Percentiles rank a stretch among this genome's conserved stretches.
Evolutionary conservation across 1,140 invertebrate genomes (phyloP).

Genomic region (Drosophila leontia): DNA sequence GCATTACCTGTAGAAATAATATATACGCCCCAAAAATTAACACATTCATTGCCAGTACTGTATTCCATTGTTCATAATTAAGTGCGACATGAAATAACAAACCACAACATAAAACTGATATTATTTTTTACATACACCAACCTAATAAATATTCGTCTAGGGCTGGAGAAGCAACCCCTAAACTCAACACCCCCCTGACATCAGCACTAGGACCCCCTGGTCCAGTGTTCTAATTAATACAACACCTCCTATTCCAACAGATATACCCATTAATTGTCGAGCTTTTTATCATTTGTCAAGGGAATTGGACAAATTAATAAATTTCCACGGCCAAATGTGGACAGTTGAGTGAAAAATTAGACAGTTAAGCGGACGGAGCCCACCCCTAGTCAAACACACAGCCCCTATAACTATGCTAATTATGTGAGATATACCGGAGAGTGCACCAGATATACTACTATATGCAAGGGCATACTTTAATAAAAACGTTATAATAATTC

Average conservation of each 20-base stretch:
- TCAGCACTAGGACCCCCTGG: slow-evolving; percentile 24
- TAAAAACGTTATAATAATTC: slow-evolving; percentile 83
- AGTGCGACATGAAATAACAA: slow-evolving; percentile 36
- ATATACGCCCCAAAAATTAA: slow-evolving; percentile 14
- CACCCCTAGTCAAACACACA: slow-evolving; percentile 35
- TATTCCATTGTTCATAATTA: slow-evolving; percentile 35
- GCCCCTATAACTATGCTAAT: slow-evolving; percentile 77
- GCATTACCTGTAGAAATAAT: background rate
- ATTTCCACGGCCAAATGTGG: slow-evolving; percentile 73
- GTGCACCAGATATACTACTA: slow-evolving; percentile 7
- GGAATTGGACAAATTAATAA: slow-evolving; percentile 80
- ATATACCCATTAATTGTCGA: slow-evolving; percentile 65
- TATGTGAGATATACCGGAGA: slow-evolving; percentile 60
- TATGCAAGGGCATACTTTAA: slow-evolving; percentile 59
- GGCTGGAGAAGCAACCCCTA: slow-evolving; percentile 30
- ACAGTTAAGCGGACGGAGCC: slow-evolving; percentile 52
- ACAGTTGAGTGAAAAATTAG: slow-evolving; percentile 82
- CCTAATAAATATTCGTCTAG: slow-evolving; percentile 24
- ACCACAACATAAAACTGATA: slow-evolving; percentile 32
- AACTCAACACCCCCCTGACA: slow-evolving; percentile 17
- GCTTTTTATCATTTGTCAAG: slow-evolving; percentile 82
- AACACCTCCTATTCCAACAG: slow-evolving; percentile 58
- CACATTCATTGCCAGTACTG: slow-evolving; percentile 24
- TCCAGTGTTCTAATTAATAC: slow-evolving; percentile 68
- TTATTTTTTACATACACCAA: slow-evolving; percentile 1